Evolutionary conservation across 2,797 vertebrate species (phyloP), one percentile per base, ranked within the genome.

Genomic region (Hippocampus kuda): DNA sequence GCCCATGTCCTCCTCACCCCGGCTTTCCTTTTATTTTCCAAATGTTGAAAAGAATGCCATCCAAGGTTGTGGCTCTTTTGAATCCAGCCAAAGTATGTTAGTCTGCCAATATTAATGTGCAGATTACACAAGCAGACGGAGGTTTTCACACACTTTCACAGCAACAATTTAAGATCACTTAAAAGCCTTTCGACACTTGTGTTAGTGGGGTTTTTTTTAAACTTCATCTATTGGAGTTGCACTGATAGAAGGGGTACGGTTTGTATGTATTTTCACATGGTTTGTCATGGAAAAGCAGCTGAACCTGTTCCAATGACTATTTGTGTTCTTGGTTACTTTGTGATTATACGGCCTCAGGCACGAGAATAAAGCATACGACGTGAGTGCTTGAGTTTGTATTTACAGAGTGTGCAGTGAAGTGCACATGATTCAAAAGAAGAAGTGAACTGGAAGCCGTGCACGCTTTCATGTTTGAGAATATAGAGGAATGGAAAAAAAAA

Each of bases 51-150:
- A 46, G 27, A 63, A 65, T 48, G 46, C 42, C 63, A 76, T 59
- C 76, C 84, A 83, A 88, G 84, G 78, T 64, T 81, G 75, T 68
- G 74, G 81, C 72, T 60, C 84, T 85, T 85, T 86, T 51, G 79
- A 75, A 75, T 78, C 61, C 4, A 59, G 78, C 83, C 83, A 85
- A 77, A 67, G 69, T 64, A 74, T 56, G 62, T 48, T 0, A 4
- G 7, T 68, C 72, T 80, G 82, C 80, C 82, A 85, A 73, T 71
- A 74, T 18, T 38, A 7, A 13, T 64, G 66, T 75, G 71, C 72
- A 71, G 71, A 72, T 72, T 84, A 77, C 70, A 78, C 53, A 81
- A 69, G 68, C 61, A 77, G 67, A 63, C 48, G 63, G 70, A 24
- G 61, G 12, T 10, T 65, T 27, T 42, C 24, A 27, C 53, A 46